Conservation (phyloP, 2,797 vertebrate species). For the Limosa lapponica region DNA sequence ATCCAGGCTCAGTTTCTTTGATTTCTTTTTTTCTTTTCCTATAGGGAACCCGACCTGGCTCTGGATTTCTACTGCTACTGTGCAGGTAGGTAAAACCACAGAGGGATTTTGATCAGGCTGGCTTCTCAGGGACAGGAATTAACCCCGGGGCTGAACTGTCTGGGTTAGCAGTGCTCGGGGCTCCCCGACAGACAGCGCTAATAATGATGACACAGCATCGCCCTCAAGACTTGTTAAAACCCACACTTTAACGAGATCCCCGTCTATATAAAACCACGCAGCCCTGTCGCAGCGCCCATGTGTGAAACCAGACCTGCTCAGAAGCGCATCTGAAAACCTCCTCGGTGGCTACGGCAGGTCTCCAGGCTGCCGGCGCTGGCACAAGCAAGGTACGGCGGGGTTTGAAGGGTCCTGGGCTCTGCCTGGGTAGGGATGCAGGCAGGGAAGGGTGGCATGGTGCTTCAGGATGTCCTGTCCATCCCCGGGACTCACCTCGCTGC, state of each 20-base stretch:
- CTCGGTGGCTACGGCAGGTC: fast-evolving
- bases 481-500: fast-evolving
- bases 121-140: not conserved
- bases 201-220: constrained; percentile 13
- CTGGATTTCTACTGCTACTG: not conserved
- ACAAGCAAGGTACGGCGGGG: fast-evolving
- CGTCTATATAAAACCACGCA: fast-evolving
- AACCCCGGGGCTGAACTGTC: not conserved
- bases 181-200: not conserved
- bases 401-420: not conserved
- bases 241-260: not conserved
- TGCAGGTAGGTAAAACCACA: not conserved
- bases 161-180: not conserved
- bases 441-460: not conserved
- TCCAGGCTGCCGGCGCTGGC: not conserved
- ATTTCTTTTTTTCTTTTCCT: constrained; percentile 8
- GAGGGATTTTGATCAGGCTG: not conserved
- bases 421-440: not conserved
- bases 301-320: not conserved
- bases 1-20: not conserved
- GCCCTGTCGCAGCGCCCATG: fast-evolving
- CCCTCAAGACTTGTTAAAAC: not conserved
- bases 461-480: not conserved
- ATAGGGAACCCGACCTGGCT: not conserved
- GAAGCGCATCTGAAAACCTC: not conserved